Evolutionary conservation across 2,888 invertebrate species (phyloP).

Genomic region (Cantharis lateralis): DNA sequence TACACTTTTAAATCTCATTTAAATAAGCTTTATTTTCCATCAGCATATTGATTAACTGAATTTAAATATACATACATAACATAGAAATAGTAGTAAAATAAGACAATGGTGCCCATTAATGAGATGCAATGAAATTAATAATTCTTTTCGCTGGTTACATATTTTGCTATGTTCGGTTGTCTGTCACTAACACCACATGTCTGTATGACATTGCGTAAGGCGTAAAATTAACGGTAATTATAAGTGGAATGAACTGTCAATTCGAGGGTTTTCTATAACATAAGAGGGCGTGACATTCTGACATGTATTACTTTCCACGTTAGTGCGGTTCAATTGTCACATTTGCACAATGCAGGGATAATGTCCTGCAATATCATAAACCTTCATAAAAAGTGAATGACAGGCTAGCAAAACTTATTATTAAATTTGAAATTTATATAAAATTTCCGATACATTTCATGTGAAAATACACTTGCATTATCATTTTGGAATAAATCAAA

Average conservation of each 20-base stretch:
- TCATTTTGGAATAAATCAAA: background rate
- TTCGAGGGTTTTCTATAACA: conserved; percentile 52
- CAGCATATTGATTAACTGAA: background rate
- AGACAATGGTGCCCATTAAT: background rate
- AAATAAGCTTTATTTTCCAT: background rate
- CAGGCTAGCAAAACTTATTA: background rate
- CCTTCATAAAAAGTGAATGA: background rate
- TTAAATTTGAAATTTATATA: background rate
- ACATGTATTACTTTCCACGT: conserved; percentile 47
- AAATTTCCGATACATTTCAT: background rate
- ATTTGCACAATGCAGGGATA: conserved; percentile 12
- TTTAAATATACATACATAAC: background rate
- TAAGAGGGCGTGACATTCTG: conserved; percentile 48
- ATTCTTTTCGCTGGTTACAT: conserved; percentile 6
- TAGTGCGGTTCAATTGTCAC: conserved; percentile 27
- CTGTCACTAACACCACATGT: conserved; percentile 24
- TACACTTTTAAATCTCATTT: background rate
- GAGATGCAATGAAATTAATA: background rate
- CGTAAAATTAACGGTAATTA: conserved; percentile 56
- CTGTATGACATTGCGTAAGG: conserved; percentile 47
- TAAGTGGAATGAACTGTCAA: conserved; percentile 54
- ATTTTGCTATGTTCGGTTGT: conserved; percentile 7
- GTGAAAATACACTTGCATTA: background rate
- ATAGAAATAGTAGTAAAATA: background rate
- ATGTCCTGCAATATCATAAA: conserved; percentile 2